These are phyloP conservation scores for Lepas anatifera DNA, from an alignment of 2,888 invertebrate genomes.

Conservation along the genomic window DNA sequence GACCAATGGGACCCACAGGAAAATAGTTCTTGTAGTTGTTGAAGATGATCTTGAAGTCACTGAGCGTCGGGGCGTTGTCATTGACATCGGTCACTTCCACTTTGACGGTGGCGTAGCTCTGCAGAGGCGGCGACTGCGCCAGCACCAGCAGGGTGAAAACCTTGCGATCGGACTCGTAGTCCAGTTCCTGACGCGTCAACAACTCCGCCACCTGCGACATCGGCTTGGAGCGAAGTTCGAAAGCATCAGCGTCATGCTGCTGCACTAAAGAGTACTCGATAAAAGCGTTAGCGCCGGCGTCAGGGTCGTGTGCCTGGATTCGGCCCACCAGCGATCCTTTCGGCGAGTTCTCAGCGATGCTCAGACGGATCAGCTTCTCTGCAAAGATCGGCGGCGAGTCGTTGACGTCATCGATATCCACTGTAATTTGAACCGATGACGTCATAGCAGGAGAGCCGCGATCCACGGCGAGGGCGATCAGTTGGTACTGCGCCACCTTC, in stretches of 20 bases:
- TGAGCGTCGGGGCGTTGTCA: slow-evolving; percentile 82
- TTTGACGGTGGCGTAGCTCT: slow-evolving; percentile 78
- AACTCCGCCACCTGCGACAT: slow-evolving; percentile 53
- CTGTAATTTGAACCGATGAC: slow-evolving; percentile 44
- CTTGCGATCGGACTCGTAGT: slow-evolving; percentile 90
- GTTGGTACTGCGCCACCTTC: slow-evolving; percentile 66
- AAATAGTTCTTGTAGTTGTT: slow-evolving; percentile 92
- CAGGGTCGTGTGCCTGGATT: slow-evolving; percentile 79
- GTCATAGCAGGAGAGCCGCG: slow-evolving; percentile 59
- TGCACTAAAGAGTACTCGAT: slow-evolving; percentile 91
- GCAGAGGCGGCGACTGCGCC: slow-evolving; percentile 77
- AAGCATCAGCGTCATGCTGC: slow-evolving; percentile 64
- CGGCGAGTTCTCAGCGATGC: slow-evolving; percentile 91
- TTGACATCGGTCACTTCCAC: slow-evolving; percentile 85
- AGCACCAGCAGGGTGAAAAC: slow-evolving; percentile 75
- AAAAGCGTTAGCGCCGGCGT: slow-evolving; percentile 79
- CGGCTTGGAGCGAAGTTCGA: slow-evolving; percentile 64
- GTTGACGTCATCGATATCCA: slow-evolving; percentile 73
- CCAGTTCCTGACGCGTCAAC: slow-evolving; percentile 76
- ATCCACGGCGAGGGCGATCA: slow-evolving; percentile 80
- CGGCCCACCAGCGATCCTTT: slow-evolving; percentile 86
- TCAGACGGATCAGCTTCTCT: slow-evolving; percentile 65
- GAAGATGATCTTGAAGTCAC: slow-evolving; percentile 86
- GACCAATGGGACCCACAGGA: slow-evolving; percentile 79
- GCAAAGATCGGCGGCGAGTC: slow-evolving; percentile 84